Percentiles rank a stretch among this genome's conserved stretches.
These are phyloP conservation scores for Eupsilia transversa DNA, from an alignment of 2,888 invertebrate genomes.

Conservation along the genomic window DNA sequence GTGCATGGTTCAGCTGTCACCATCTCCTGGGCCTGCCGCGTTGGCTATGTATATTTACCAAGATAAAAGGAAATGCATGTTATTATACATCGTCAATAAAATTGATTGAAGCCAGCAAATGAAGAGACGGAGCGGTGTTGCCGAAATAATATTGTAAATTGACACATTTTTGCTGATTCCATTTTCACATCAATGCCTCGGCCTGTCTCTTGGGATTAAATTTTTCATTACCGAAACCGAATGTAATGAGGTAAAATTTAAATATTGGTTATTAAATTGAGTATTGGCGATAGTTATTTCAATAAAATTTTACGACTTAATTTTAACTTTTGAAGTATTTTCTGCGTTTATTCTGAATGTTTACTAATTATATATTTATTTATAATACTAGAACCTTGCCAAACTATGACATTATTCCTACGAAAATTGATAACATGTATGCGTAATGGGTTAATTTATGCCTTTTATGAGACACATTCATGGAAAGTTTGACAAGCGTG, in stretches of 20 bases:
- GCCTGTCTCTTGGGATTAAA: constrained; percentile 35
- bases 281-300: not conserved
- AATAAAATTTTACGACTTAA: not conserved
- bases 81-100: not conserved
- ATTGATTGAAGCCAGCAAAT: constrained; percentile 7
- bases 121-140: constrained; percentile 16
- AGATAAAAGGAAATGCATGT: constrained; percentile 1
- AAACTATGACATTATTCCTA: not conserved
- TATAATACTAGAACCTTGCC: not conserved
- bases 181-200: constrained; percentile 36
- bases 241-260: constrained; percentile 36
- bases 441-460: constrained; percentile 12
- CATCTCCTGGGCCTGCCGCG: too few species aligned
- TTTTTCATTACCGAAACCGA: constrained; percentile 39
- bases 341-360: not conserved
- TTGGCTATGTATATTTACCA: not conserved
- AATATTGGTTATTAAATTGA: constrained; percentile 28
- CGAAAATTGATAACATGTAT: not conserved
- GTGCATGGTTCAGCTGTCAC: too few species aligned
- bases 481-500: not conserved
- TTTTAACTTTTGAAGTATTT: not conserved
- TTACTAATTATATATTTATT: not conserved
- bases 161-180: constrained; percentile 33
- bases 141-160: constrained; percentile 35
- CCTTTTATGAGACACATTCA: not conserved